phyloP scores from a whole-genome alignment of 1,140 invertebrate species.

The Heliconius congener region DNA sequence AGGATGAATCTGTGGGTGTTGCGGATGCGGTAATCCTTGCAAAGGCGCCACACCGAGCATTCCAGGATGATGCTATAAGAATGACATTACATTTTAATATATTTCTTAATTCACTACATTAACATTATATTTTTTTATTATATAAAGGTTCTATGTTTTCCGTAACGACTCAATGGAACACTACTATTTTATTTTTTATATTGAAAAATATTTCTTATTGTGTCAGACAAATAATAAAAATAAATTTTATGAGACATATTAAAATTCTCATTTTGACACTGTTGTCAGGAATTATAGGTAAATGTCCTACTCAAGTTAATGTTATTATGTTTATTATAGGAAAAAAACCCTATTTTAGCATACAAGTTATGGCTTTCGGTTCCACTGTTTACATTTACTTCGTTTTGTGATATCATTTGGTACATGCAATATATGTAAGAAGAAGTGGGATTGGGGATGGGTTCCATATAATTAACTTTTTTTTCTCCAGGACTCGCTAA shows the following conservation, averaged over 20 bases:
- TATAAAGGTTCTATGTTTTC: background rate
- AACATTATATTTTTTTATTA: background rate
- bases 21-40: slow-evolving; percentile 83
- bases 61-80: slow-evolving; percentile 70
- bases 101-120: background rate
- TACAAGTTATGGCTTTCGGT: too few species aligned
- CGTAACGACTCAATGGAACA: slow-evolving; percentile 10
- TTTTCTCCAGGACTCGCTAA: too few species aligned
- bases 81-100: slow-evolving; percentile 5
- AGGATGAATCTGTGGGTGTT: slow-evolving; percentile 85
- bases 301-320: too few species aligned
- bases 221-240: background rate
- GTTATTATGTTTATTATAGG: too few species aligned
- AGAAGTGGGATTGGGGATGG: too few species aligned
- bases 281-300: too few species aligned
- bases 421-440: too few species aligned
- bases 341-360: too few species aligned
- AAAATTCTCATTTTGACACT: too few species aligned
- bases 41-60: slow-evolving; percentile 76
- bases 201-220: background rate
- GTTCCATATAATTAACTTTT: too few species aligned
- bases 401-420: too few species aligned
- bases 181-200: background rate
- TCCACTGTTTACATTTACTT: too few species aligned
- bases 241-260: background rate